A percentile compares a stretch with the other conserved stretches of the same genome.
Evolutionary conservation across 2,888 invertebrate species (phyloP).

Genomic region (Tinea semifulvella): DNA sequence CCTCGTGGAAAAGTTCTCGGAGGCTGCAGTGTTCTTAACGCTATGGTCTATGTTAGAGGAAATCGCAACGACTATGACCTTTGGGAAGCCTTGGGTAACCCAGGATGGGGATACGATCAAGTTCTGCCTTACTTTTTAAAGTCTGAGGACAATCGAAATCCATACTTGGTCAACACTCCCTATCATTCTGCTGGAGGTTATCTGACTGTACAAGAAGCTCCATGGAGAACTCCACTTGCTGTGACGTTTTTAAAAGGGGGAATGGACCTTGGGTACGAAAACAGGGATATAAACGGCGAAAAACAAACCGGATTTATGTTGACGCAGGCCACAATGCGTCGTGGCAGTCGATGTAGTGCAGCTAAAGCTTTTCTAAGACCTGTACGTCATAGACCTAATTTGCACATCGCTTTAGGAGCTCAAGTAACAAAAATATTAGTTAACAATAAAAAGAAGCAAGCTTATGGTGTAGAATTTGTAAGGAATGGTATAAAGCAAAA

Average conservation of each 20-base stretch:
- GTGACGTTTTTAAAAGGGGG: slow-evolving; percentile 87
- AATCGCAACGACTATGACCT: slow-evolving; percentile 87
- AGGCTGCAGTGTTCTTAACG: slow-evolving; percentile 87
- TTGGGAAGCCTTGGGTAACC: slow-evolving; percentile 85
- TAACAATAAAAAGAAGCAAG: slow-evolving; percentile 73
- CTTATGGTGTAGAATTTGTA: slow-evolving; percentile 79
- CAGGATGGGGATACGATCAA: slow-evolving; percentile 86
- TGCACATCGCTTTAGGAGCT: slow-evolving; percentile 81
- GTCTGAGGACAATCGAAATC: slow-evolving; percentile 89
- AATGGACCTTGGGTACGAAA: slow-evolving; percentile 81
- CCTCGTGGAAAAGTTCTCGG: slow-evolving; percentile 92
- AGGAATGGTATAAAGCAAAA: slow-evolving; percentile 71
- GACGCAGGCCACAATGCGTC: slow-evolving; percentile 83
- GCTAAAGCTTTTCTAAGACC: slow-evolving; percentile 89
- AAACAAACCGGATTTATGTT: slow-evolving; percentile 88
- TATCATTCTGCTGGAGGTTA: slow-evolving; percentile 84
- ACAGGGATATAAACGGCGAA: slow-evolving; percentile 83
- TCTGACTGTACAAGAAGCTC: slow-evolving; percentile 84
- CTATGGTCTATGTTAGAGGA: slow-evolving; percentile 92
- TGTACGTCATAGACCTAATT: slow-evolving; percentile 76
- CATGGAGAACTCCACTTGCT: slow-evolving; percentile 83
- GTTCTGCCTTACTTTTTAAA: slow-evolving; percentile 87
- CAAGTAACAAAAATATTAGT: slow-evolving; percentile 79
- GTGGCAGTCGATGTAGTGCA: slow-evolving; percentile 87
- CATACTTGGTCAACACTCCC: slow-evolving; percentile 76